Conservation (phyloP, 1,140 invertebrate genomes). For the Pissodes strobi region DNA sequence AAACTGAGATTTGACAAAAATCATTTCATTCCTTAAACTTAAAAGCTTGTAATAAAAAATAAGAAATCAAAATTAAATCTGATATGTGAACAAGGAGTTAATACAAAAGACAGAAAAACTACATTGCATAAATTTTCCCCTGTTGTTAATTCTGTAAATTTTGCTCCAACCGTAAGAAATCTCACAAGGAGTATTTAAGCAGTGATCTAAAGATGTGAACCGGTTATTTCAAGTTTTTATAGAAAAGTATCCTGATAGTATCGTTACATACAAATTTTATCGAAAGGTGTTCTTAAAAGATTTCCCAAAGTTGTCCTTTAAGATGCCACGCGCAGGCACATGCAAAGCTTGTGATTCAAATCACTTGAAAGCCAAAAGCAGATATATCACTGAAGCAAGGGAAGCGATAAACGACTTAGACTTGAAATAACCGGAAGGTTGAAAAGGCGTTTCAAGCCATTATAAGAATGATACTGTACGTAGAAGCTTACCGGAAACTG, state of each 20-base stretch:
- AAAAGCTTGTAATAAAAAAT: background rate
- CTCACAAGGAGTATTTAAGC: slow-evolving; percentile 6
- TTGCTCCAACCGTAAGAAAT: slow-evolving; percentile 6
- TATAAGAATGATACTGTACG: background rate
- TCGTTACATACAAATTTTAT: slow-evolving; percentile 6
- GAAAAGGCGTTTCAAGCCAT: slow-evolving; percentile 1
- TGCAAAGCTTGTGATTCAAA: background rate
- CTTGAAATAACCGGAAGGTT: background rate
- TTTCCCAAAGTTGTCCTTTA: slow-evolving; percentile 12
- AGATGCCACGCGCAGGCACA: background rate
- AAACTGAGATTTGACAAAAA: background rate
- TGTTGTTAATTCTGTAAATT: too few relatives aligned
- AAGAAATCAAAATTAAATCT: too few relatives aligned
- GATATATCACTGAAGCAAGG: background rate
- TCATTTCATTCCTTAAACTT: background rate
- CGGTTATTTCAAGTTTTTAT: slow-evolving; percentile 1
- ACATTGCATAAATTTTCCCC: too few relatives aligned
- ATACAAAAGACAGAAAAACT: too few relatives aligned
- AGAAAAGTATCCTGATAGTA: slow-evolving; percentile 2
- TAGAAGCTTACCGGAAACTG: slow-evolving; percentile 3
- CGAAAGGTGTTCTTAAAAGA: slow-evolving; percentile 8
- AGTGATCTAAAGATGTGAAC: too few relatives aligned
- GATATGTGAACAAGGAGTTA: too few relatives aligned
- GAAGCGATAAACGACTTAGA: background rate
- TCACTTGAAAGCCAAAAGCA: background rate